Evolutionary conservation across 2,888 invertebrate genomes (phyloP), one percentile per base, ranked within the genome.

Genomic region (Sesia apiformis): DNA sequence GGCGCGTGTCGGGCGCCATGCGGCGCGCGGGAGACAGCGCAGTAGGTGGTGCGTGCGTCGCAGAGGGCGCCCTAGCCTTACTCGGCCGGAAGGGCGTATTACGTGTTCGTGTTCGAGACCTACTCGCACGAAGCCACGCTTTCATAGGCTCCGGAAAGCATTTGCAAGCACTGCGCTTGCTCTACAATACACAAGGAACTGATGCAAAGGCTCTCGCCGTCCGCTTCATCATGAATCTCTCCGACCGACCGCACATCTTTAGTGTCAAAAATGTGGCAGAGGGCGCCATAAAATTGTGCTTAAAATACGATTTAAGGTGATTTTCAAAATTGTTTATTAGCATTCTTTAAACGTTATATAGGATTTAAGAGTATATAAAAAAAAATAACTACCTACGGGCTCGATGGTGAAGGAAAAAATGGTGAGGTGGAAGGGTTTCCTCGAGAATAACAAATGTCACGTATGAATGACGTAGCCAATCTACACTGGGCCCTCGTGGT

Each of bases 1-100:
- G 98, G 0, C 97, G 97, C 74, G 99, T 94, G 64, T 91, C 95
- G 58, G 90, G 90, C 3, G 92, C 92, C 0, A 86, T 92, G 76
- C 90, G 91, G 49, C 72, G 84, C 54, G 92, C 92, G 0, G 92
- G 92, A 0, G 90, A 85, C 4, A 90, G 90, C 65, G 92, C 92
- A 0, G 63, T 90, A 39, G 90, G 84, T 0, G 90, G 90, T 41
- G 82, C 81, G 3, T 78, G 81, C 61, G 78, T 80, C 65, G 74
- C 90, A 3, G 92, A 92, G 52, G 90, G 91, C 39, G 85, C 90
- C 40, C 87, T 93, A 51, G 86, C 91, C 3, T 75, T 92, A 40
- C 88, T 93, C 3, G 92, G 91, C 52, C 79, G 87, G 0, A 91
- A 91, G 7, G 94, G 94, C 60, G 85, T 94, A 51, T 92, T 94